Evolutionary conservation across 2,113 vertebrate genomes (phyloP).

Genomic region (Chroicocephalus ridibundus): DNA sequence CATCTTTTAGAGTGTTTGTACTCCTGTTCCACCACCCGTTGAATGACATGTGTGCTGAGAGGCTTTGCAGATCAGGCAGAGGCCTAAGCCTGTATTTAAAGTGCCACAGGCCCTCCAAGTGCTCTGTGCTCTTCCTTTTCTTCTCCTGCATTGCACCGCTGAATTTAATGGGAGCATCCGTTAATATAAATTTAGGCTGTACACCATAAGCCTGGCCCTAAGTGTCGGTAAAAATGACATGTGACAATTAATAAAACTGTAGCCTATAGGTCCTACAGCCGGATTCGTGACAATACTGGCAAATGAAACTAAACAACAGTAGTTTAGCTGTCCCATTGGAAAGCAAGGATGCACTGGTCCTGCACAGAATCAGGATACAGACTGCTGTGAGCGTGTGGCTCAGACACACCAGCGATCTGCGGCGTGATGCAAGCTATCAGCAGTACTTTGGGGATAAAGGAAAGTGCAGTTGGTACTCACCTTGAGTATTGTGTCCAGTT

Average conservation of each 20-base stretch:
- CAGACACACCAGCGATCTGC: background rate
- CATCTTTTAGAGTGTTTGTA: background rate
- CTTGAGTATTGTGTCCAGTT: too few relatives aligned
- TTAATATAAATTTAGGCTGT: background rate
- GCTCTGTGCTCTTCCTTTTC: background rate
- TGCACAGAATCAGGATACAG: fast-evolving
- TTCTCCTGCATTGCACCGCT: background rate
- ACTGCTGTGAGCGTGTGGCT: background rate
- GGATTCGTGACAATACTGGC: background rate
- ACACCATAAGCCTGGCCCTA: background rate
- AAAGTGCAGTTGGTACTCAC: background rate
- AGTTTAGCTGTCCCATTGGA: background rate
- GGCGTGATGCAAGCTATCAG: background rate
- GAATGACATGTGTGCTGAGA: background rate
- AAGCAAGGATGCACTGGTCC: background rate
- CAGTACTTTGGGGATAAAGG: background rate
- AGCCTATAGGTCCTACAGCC: background rate
- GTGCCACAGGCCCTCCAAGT: background rate
- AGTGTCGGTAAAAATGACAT: background rate
- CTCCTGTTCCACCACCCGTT: background rate
- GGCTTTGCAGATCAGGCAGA: background rate
- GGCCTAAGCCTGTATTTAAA: background rate
- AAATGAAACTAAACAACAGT: background rate
- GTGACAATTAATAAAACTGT: background rate
- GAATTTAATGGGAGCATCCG: background rate